Evolutionary conservation across 2,113 vertebrate genomes (phyloP).

Genomic region (Tor tambroides): DNA sequence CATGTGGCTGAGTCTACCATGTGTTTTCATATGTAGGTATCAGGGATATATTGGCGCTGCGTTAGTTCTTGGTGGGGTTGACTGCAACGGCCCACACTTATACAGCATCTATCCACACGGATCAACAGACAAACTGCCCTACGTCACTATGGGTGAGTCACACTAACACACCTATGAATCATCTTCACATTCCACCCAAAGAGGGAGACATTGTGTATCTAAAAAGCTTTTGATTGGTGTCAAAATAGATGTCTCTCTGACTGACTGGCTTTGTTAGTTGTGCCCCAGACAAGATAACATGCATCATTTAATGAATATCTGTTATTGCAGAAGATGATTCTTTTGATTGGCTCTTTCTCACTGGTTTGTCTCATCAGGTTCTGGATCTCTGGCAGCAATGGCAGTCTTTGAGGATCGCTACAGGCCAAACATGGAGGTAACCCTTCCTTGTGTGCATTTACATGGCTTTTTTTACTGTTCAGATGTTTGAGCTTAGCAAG

Average conservation of each 20-base stretch:
- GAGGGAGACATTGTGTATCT: not conserved
- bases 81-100: slow-evolving; percentile 90
- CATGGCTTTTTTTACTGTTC: not conserved
- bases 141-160: slow-evolving; percentile 95
- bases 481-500: not conserved
- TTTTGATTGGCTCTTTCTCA: not conserved
- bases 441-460: not conserved
- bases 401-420: slow-evolving; percentile 96
- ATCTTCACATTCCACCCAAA: not conserved
- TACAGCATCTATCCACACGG: slow-evolving; percentile 99
- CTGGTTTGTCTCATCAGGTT: slow-evolving; percentile 77
- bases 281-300: not conserved
- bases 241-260: not conserved
- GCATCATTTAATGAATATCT: not conserved
- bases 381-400: slow-evolving; percentile 96
- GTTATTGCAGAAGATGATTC: not conserved
- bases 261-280: not conserved
- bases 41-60: slow-evolving; percentile 97
- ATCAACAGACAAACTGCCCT: slow-evolving; percentile 96
- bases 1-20: not conserved
- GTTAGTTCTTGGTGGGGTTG: slow-evolving; percentile 93
- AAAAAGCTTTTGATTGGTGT: slow-evolving; percentile 49
- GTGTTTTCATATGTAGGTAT: slow-evolving; percentile 78
- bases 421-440: slow-evolving; percentile 91
- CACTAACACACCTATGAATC: not conserved